These are phyloP conservation scores for Drepana arcuata DNA, from an alignment of 1,140 invertebrate genomes.

Conservation along the genomic window DNA sequence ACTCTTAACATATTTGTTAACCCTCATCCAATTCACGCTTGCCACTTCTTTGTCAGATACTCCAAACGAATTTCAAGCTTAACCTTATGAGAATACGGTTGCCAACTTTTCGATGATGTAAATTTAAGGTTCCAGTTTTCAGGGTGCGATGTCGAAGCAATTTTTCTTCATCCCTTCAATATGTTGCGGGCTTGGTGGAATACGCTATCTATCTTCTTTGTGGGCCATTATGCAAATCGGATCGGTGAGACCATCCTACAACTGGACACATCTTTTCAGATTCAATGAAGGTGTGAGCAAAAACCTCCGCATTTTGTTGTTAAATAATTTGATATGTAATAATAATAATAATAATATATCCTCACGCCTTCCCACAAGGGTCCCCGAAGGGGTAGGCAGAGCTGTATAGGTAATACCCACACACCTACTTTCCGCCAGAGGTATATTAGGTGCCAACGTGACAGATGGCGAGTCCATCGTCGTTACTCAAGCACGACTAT, in stretches of 20 bases:
- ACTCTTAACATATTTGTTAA: constrained; percentile 44
- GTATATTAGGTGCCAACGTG: neutral
- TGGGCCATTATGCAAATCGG: constrained; percentile 45
- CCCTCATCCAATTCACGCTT: constrained; percentile 22
- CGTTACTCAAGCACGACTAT: no score
- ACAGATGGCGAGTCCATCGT: no score
- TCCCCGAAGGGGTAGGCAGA: neutral
- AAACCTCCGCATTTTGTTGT: constrained; percentile 4
- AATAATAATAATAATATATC: neutral
- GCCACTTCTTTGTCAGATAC: constrained; percentile 10
- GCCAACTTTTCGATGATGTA: constrained; percentile 27
- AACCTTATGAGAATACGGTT: constrained; percentile 10
- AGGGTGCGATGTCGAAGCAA: constrained; percentile 32
- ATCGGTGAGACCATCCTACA: constrained; percentile 9
- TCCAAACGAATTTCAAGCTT: constrained; percentile 15
- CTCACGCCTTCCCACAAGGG: neutral
- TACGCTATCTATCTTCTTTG: constrained; percentile 41
- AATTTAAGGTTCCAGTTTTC: constrained; percentile 39
- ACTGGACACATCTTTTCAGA: constrained; percentile 9
- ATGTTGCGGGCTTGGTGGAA: constrained; percentile 39
- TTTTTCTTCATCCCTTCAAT: constrained; percentile 55
- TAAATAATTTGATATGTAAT: constrained; percentile 3
- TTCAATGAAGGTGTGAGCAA: no score
- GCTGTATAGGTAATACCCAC: no score
- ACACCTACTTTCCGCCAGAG: neutral